These are phyloP conservation scores for Argyrosomus japonicus DNA, from an alignment of 2,113 vertebrate species.

Conservation along the genomic window DNA sequence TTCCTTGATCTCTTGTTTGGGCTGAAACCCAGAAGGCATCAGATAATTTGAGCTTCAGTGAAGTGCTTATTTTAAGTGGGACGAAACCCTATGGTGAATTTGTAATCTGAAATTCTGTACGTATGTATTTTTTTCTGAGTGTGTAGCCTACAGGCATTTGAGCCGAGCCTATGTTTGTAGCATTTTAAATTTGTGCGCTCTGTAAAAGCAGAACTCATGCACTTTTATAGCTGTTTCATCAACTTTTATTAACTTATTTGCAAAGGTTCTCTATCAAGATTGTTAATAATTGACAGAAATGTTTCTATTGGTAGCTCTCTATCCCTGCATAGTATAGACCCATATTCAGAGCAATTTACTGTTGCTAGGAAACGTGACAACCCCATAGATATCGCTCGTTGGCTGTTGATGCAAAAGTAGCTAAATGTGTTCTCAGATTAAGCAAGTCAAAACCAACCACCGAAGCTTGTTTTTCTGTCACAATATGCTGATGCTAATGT, in stretches of 20 bases:
- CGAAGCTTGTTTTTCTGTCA: background rate
- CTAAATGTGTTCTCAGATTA: background rate
- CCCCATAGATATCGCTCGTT: background rate
- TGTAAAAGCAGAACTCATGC: slow-evolving; percentile 15
- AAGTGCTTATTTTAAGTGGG: slow-evolving; percentile 41
- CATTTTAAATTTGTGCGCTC: slow-evolving; percentile 4
- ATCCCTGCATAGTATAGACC: background rate
- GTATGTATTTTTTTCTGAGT: slow-evolving; percentile 10
- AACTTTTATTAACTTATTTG: slow-evolving; percentile 4
- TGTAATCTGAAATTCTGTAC: slow-evolving; percentile 31
- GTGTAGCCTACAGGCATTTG: slow-evolving; percentile 28
- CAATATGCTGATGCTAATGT: background rate
- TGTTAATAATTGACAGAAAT: background rate
- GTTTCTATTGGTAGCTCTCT: background rate
- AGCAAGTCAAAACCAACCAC: background rate
- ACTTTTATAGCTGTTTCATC: background rate
- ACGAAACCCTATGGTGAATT: slow-evolving; percentile 41
- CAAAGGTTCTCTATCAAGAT: background rate
- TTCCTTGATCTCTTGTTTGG: slow-evolving; percentile 67
- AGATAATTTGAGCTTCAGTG: slow-evolving; percentile 50
- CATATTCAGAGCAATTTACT: background rate
- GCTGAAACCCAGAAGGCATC: slow-evolving; percentile 61
- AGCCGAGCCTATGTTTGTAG: background rate
- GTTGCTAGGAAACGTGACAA: slow-evolving; percentile 37
- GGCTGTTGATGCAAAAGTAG: slow-evolving; percentile 12